Conservation (phyloP, 2,888 invertebrate genomes). For the Ischnura elegans region DNA sequence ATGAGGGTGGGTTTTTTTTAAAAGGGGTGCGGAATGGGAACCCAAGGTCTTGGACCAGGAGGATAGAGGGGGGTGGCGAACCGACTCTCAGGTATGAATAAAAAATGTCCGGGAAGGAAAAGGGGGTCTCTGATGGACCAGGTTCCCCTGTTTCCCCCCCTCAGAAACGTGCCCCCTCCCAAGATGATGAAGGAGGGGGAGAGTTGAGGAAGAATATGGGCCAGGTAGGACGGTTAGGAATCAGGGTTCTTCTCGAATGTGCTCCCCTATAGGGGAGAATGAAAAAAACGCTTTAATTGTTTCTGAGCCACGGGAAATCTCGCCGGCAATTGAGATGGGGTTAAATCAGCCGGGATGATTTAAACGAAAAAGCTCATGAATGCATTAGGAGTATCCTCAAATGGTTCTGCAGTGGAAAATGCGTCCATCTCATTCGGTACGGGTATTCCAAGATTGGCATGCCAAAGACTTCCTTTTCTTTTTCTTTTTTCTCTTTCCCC, state of each 20-base stretch:
- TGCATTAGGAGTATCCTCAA: too few relatives aligned
- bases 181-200: not conserved
- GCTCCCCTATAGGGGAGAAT: too few relatives aligned
- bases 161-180: not conserved
- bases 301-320: not conserved
- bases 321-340: not conserved
- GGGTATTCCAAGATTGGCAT: too few relatives aligned
- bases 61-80: not conserved
- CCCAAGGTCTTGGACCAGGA: too few relatives aligned
- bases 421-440: too few relatives aligned
- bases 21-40: not conserved
- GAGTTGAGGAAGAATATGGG: not conserved
- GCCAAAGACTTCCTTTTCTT: too few relatives aligned
- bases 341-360: not conserved
- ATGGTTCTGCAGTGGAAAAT: too few relatives aligned
- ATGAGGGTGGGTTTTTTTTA: not conserved
- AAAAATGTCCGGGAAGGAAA: conserved; percentile 40
- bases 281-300: not conserved
- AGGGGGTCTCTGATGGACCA: not conserved
- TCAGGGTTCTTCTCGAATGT: not conserved
- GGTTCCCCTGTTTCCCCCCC: not conserved
- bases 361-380: not conserved
- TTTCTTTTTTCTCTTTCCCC: too few relatives aligned
- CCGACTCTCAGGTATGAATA: conserved; percentile 49
- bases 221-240: not conserved